Base-by-base conservation (phyloP, 2,888 invertebrate species). In the Ophion obscuratus region DNA sequence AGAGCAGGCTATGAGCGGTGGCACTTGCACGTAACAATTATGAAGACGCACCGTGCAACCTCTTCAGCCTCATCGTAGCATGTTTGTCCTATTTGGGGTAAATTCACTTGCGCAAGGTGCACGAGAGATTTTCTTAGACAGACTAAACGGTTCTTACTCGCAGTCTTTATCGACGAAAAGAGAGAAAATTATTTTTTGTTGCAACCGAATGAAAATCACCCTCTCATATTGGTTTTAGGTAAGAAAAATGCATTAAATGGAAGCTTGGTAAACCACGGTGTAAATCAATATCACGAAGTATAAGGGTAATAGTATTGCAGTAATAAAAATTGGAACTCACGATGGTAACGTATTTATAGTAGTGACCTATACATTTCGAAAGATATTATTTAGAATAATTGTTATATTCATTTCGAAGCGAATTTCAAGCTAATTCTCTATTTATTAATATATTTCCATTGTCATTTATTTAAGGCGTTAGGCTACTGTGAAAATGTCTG, bases 11-110 rank as follows among this genome's bases (percentile, higher is more conserved):
- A 53, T 9, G 40, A 53, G 53, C 53, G 17, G 53, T 53, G 5
- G 2, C 53, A 14, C 17, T 14, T 3, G 17, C 17, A n/a, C 53
- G 3, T 44, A 70, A 24, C 2, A 24, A 14, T 47, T n/a, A 11
- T 57, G n/a, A 36, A 40, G 73, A 68, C 3, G 62, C 62, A 17
- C 67, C 5, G 74, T 47, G 66, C 27, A 74, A 81, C 20, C 57
- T 53, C 7, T 31, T 11, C 7, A 24, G 44, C 36, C 11, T 27
- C 7, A 20, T 53, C 17, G 17, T 53, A 17, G 53, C 36, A 59
- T 71, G 59, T 31, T 61, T 59, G 57, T 79, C 66, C 7, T 76
- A 59, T 84, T 84, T 36, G 47, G 78, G 61, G 78, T 78, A 78
- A 83, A 71, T 59, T 31, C 1, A 61, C 36, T 76, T 27, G 53